These are phyloP conservation scores for Malthinus seriepunctatus DNA, from an alignment of 2,888 invertebrate genomes.

Conservation along the genomic window DNA sequence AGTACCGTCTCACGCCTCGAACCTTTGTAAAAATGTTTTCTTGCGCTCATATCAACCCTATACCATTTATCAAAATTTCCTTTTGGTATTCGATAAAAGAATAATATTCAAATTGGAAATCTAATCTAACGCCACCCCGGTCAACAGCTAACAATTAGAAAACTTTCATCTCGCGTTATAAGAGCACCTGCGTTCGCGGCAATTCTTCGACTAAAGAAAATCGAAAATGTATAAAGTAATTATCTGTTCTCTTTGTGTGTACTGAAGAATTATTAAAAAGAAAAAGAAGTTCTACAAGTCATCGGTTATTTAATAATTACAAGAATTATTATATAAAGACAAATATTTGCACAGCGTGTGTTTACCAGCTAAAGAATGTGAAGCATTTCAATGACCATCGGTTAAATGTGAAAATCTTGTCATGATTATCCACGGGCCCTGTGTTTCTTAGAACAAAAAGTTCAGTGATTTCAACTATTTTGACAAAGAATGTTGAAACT, in stretches of 20 bases:
- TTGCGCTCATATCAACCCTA: too few species aligned
- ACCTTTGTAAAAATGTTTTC: too few species aligned
- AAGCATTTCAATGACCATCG: conserved; percentile 34
- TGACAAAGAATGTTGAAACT: conserved; percentile 12
- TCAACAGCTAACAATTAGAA: background rate
- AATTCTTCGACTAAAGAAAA: too few species aligned
- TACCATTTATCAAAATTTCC: too few species aligned
- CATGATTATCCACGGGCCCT: conserved; percentile 33
- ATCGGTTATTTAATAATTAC: conserved; percentile 13
- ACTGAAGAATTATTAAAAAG: too few species aligned
- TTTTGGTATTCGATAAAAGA: background rate
- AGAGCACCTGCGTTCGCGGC: too few species aligned
- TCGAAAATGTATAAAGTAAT: too few species aligned
- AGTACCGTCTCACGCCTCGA: too few species aligned
- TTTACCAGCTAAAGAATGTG: conserved; percentile 33
- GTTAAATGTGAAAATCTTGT: conserved; percentile 39
- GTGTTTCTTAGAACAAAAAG: conserved; percentile 33
- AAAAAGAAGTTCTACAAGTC: conserved; percentile 5
- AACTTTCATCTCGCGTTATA: too few species aligned
- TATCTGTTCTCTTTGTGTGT: too few species aligned
- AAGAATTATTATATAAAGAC: conserved; percentile 7
- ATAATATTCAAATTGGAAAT: background rate
- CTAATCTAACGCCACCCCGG: background rate
- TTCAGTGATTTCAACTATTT: conserved; percentile 32
- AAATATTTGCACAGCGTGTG: conserved; percentile 27